A percentile compares a stretch with the other conserved stretches of the same genome.
Evolutionary conservation across 2,113 vertebrate genomes (phyloP).

Genomic region (Brachypteracias leptosomus): DNA sequence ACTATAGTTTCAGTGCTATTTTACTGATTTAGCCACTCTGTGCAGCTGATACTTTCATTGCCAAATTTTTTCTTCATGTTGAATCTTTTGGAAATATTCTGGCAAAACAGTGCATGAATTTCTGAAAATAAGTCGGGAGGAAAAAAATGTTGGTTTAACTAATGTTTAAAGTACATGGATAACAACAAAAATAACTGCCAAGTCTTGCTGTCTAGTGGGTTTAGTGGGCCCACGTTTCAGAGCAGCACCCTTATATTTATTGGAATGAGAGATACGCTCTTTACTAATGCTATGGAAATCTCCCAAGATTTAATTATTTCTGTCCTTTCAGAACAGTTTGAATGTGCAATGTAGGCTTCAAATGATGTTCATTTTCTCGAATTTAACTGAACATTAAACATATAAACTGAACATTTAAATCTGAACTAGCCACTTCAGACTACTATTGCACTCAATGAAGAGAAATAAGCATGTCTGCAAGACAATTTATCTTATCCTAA

Average conservation of each 20-base stretch:
- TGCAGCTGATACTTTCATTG: not conserved
- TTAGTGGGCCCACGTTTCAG: not conserved
- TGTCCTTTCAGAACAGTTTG: not conserved
- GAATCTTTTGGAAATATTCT: not conserved
- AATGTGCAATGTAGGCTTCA: not conserved
- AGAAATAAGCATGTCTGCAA: not conserved
- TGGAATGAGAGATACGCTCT: not conserved
- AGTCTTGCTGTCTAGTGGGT: not conserved
- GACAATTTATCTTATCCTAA: not conserved
- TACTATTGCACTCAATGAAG: not conserved
- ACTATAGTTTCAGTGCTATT: not conserved
- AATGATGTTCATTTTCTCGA: not conserved
- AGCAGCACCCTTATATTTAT: not conserved
- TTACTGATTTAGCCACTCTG: not conserved
- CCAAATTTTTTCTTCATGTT: not conserved
- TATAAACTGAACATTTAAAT: slow-evolving; percentile 8
- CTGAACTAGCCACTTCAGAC: not conserved
- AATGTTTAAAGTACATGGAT: not conserved
- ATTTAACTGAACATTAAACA: slow-evolving; percentile 10
- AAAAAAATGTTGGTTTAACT: not conserved
- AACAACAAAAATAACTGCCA: not conserved
- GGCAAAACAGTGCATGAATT: not conserved
- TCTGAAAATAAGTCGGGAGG: not conserved
- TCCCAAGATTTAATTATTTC: not conserved
- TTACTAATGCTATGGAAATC: not conserved